Evolutionary conservation across 2,888 invertebrate genomes (phyloP).

Genomic region (Tenthredo notha): DNA sequence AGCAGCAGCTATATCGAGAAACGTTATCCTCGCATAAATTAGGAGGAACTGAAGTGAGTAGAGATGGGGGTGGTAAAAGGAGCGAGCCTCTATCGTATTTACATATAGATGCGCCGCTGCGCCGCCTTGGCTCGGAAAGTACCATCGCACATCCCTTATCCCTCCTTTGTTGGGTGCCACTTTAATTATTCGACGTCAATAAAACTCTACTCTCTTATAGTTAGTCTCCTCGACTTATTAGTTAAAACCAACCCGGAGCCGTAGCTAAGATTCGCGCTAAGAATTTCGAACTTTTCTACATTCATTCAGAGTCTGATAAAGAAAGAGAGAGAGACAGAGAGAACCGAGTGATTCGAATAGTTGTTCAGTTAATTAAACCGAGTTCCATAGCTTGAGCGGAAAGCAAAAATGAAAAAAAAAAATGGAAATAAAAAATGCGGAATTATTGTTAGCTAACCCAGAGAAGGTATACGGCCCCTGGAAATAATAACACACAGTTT

Average conservation of each 20-base stretch:
- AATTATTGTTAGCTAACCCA: conserved; percentile 10
- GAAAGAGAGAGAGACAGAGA: background rate
- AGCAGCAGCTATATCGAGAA: background rate
- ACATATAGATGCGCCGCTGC: conserved; percentile 45
- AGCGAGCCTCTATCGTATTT: conserved; percentile 31
- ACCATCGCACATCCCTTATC: conserved; percentile 44
- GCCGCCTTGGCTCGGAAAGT: conserved; percentile 32
- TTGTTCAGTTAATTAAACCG: conserved; percentile 39
- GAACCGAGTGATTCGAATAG: conserved; percentile 16
- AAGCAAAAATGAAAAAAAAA: background rate
- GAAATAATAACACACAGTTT: conserved; percentile 47
- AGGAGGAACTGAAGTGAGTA: conserved; percentile 27
- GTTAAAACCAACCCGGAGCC: background rate
- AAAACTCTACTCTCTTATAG: conserved; percentile 60
- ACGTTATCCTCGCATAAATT: conserved; percentile 50
- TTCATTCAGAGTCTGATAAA: background rate
- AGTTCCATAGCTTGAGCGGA: background rate
- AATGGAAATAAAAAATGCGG: background rate
- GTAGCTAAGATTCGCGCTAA: background rate
- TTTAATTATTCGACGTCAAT: conserved; percentile 62
- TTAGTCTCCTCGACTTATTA: conserved; percentile 6
- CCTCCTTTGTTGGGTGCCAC: conserved; percentile 40
- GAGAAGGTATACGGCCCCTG: background rate
- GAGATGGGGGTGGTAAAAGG: background rate
- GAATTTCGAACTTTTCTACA: conserved; percentile 11